Conservation (phyloP, 2,888 invertebrate genomes). For the Abrostola tripartita region DNA sequence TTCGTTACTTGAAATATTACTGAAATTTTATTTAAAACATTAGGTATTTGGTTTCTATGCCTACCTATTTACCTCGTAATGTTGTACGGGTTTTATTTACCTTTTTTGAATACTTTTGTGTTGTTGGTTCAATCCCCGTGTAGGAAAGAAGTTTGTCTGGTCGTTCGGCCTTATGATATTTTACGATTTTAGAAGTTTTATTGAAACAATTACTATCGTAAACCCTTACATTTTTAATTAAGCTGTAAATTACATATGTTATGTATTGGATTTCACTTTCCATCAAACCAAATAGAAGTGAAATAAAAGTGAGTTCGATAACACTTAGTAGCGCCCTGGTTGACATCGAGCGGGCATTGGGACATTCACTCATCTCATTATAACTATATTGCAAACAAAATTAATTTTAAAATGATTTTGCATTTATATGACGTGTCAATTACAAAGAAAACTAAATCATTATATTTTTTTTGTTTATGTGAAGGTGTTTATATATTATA, state of each 20-base stretch:
- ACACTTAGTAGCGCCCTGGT: background rate
- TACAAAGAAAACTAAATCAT: background rate
- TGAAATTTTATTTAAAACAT: too few species aligned
- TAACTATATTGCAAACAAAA: background rate
- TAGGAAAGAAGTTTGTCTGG: too few species aligned
- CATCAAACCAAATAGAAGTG: background rate
- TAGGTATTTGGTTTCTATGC: too few species aligned
- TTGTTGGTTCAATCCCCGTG: too few species aligned
- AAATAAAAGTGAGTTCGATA: background rate
- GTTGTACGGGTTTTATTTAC: too few species aligned
- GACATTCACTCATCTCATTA: background rate
- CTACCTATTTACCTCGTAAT: too few species aligned
- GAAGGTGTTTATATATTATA: background rate
- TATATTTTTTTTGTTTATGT: background rate
- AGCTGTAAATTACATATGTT: background rate
- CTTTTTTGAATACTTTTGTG: too few species aligned
- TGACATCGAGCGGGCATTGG: background rate
- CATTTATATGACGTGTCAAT: background rate
- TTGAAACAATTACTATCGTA: too few species aligned
- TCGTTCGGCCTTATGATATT: too few species aligned
- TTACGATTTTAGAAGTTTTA: too few species aligned
- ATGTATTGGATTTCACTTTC: background rate
- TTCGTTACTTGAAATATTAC: too few species aligned
- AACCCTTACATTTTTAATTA: too few species aligned
- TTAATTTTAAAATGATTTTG: background rate